A percentile compares a stretch with the other conserved stretches of the same genome.
Conservation (phyloP, 2,113 vertebrate species). For the Centropristis striata region DNA sequence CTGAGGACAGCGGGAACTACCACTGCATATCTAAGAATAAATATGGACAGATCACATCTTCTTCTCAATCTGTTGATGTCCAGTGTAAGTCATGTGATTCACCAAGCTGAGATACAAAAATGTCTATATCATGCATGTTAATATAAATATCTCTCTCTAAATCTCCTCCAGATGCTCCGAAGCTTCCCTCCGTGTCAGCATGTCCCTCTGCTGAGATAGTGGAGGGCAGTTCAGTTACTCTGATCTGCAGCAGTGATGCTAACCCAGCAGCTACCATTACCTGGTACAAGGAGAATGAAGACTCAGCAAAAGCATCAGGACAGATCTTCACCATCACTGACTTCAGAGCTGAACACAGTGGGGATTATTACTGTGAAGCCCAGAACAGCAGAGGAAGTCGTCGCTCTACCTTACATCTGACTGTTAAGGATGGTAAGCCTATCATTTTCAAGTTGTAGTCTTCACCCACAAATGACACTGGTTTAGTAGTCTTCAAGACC, state of each 20-base stretch:
- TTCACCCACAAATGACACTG: too few relatives aligned
- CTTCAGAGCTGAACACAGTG: conserved; percentile 12
- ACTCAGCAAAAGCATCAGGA: background rate
- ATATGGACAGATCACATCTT: background rate
- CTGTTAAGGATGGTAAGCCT: background rate
- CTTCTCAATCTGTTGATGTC: background rate
- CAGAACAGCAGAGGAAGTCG: conserved; percentile 6
- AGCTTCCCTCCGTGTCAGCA: too few relatives aligned
- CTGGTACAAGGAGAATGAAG: conserved; percentile 41
- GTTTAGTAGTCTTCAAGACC: too few relatives aligned
- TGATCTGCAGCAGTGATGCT: conserved; percentile 32
- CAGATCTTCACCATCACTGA: conserved; percentile 12
- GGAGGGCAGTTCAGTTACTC: conserved; percentile 19
- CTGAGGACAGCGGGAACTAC: conserved; percentile 39
- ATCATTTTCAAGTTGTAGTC: background rate
- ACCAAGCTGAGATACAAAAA: too few relatives aligned
- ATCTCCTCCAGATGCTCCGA: too few relatives aligned
- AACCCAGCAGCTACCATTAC: conserved; percentile 29
- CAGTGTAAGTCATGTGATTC: conserved; percentile 45
- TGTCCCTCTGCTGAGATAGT: too few relatives aligned
- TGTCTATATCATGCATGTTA: too few relatives aligned
- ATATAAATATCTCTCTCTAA: too few relatives aligned
- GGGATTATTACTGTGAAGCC: conserved; percentile 34
- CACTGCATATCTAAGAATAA: conserved; percentile 35
- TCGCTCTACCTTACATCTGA: background rate